These are phyloP conservation scores for Falcaria lacertinaria DNA, from an alignment of 2,888 invertebrate genomes.

Conservation along the genomic window DNA sequence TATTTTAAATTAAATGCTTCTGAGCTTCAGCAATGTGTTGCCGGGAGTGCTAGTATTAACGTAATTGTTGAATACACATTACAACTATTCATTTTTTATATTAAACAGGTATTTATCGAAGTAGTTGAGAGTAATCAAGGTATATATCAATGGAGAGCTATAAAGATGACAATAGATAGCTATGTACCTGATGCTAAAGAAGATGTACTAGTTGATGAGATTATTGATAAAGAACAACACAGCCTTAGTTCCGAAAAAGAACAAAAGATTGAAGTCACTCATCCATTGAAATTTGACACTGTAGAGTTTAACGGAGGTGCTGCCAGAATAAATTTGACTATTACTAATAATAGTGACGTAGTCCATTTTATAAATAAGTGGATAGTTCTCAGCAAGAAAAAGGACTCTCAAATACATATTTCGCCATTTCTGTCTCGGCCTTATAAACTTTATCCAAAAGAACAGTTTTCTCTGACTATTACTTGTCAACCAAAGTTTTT, in stretches of 20 bases:
- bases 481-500: conserved; percentile 79
- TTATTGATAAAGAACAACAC: conserved; percentile 30
- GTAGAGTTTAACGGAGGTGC: conserved; percentile 47
- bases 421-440: conserved; percentile 51
- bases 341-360: conserved; percentile 66
- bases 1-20: too few relatives aligned
- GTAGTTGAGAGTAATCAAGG: conserved; percentile 87
- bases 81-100: conserved; percentile 15
- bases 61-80: too few relatives aligned
- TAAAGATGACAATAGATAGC: conserved; percentile 52
- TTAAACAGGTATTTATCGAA: conserved; percentile 76
- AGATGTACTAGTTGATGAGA: conserved; percentile 5
- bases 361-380: conserved; percentile 67
- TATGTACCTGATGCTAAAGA: conserved; percentile 40
- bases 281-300: conserved; percentile 68
- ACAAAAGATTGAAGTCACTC: conserved; percentile 75
- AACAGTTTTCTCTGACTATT: conserved; percentile 63
- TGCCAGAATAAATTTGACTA: conserved; percentile 34
- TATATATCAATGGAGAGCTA: conserved; percentile 79
- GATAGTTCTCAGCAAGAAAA: conserved; percentile 71
- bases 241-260: conserved; percentile 57
- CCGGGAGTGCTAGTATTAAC: too few relatives aligned
- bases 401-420: conserved; percentile 74
- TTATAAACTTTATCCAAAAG: conserved; percentile 54
- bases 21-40: too few relatives aligned